These are phyloP conservation scores for Entosphenus tridentatus DNA, from an alignment of 2,113 vertebrate genomes.

Conservation along the genomic window DNA sequence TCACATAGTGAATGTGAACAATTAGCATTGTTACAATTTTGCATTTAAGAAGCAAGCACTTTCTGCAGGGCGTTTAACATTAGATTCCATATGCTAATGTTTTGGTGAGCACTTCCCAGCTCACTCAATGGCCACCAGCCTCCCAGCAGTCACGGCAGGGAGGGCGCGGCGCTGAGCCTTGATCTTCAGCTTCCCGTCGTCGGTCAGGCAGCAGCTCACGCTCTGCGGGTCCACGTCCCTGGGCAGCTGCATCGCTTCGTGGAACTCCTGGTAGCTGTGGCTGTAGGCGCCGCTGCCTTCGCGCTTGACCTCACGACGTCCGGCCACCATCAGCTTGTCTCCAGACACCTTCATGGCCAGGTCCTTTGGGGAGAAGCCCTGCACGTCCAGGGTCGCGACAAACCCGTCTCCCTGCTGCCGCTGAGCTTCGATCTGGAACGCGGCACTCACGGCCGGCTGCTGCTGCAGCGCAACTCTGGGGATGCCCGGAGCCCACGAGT, in stretches of 20 bases:
- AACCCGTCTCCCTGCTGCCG: not conserved
- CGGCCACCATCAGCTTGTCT: not conserved
- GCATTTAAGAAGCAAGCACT: no score
- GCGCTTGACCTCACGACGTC: not conserved
- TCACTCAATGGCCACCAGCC: conserved; percentile 1
- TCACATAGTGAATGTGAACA: no score
- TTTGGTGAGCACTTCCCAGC: not conserved
- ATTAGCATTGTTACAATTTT: no score
- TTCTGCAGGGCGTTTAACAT: no score
- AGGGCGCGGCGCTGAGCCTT: not conserved
- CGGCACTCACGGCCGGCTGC: no score
- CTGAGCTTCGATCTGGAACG: no score
- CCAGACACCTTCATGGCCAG: not conserved
- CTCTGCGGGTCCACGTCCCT: not conserved
- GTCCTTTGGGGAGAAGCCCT: not conserved
- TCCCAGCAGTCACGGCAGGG: not conserved
- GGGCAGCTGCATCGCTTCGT: conserved; percentile 2
- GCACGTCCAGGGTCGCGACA: not conserved
- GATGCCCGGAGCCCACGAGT: no score
- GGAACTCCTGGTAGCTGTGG: conserved; percentile 3
- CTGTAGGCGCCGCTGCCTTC: not conserved
- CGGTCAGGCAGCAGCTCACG: not conserved
- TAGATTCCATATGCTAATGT: no score
- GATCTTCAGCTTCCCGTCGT: not conserved
- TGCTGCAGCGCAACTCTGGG: no score